Conservation (phyloP, 2,113 vertebrate genomes). For the Leptobrachium ailaonicum region DNA sequence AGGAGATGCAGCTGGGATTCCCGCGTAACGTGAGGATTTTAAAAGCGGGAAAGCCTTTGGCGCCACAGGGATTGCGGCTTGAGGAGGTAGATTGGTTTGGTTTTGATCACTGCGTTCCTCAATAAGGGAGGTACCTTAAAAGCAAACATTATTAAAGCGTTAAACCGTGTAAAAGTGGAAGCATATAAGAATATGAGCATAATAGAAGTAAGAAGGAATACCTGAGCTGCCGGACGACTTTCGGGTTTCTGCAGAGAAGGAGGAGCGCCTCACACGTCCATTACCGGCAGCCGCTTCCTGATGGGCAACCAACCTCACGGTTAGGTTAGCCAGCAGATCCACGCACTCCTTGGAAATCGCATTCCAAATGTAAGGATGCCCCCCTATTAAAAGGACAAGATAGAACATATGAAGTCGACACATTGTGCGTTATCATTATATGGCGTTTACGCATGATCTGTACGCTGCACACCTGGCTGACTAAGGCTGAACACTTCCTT, state of each 20-base stretch:
- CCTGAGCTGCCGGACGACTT: conserved; percentile 66
- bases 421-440: too few relatives aligned
- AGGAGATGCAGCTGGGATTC: conserved; percentile 73
- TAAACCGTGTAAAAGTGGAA: too few relatives aligned
- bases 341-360: conserved; percentile 88
- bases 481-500: conserved; percentile 93
- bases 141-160: neutral
- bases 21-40: conserved; percentile 67
- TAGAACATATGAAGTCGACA: neutral
- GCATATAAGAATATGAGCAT: neutral
- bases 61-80: conserved; percentile 70
- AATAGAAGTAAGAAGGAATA: conserved; percentile 35
- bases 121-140: conserved; percentile 58
- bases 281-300: conserved; percentile 89
- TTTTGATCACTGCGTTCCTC: conserved; percentile 70
- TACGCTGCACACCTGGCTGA: conserved; percentile 81
- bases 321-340: conserved; percentile 81
- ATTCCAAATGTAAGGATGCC: conserved; percentile 93
- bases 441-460: too few relatives aligned
- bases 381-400: conserved; percentile 69
- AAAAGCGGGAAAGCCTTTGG: conserved; percentile 66
- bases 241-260: conserved; percentile 65
- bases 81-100: conserved; percentile 60
- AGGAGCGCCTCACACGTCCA: conserved; percentile 76
- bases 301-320: conserved; percentile 79